A percentile compares a stretch with the other conserved stretches of the same genome.
phyloP scores from a whole-genome alignment of 2,797 vertebrate species.

The Neoniphon sammara region DNA sequence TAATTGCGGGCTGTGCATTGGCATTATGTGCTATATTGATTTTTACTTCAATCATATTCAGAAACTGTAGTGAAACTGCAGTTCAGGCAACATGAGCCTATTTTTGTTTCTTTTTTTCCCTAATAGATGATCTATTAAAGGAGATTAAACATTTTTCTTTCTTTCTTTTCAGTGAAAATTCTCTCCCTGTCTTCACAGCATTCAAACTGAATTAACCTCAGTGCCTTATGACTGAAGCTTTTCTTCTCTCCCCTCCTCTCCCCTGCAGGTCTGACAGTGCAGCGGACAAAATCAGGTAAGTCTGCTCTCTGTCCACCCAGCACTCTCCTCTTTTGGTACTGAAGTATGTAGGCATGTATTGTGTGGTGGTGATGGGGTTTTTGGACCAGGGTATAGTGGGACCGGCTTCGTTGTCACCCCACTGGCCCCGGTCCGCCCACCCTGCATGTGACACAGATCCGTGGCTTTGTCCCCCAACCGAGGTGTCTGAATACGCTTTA shows the following conservation, averaged over 20 bases:
- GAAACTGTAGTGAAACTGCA: background rate
- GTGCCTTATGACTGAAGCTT: conserved; percentile 22
- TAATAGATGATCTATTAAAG: background rate
- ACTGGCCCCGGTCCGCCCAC: conserved; percentile 42
- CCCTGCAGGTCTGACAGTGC: conserved; percentile 82
- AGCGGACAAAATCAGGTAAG: conserved; percentile 83
- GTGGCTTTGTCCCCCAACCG: conserved; percentile 68
- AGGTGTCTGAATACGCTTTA: conserved; percentile 76
- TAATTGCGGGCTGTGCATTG: conserved; percentile 1
- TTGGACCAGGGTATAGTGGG: conserved; percentile 3
- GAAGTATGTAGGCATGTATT: conserved; percentile 4
- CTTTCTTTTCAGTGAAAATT: background rate
- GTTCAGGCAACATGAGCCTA: background rate
- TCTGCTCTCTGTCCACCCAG: background rate
- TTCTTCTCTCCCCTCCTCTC: conserved; percentile 12
- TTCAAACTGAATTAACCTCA: background rate
- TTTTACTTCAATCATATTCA: background rate
- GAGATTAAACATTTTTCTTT: background rate
- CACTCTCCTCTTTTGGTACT: background rate
- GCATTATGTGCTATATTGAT: background rate
- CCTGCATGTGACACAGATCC: conserved; percentile 64
- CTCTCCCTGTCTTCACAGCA: background rate
- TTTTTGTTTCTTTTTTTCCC: background rate
- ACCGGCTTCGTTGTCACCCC: conserved; percentile 60
- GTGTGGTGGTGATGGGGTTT: conserved; percentile 10